phyloP scores from a whole-genome alignment of 1,140 invertebrate species.

The Hetaerina americana region DNA sequence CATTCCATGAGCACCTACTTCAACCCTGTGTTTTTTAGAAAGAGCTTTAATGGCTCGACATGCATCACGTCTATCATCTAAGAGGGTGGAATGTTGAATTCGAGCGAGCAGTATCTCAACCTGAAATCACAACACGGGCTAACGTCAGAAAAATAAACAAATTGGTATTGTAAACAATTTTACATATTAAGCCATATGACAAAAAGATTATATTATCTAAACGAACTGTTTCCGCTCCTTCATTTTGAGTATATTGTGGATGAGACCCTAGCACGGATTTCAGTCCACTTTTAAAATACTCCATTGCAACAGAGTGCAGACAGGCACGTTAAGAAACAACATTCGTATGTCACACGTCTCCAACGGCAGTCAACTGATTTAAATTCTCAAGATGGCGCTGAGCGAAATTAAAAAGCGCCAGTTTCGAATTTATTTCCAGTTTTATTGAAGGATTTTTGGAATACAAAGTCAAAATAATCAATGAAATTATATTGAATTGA shows the following conservation, averaged over 20 bases:
- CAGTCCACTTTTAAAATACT: slow-evolving; percentile 73
- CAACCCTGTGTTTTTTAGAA: slow-evolving; percentile 82
- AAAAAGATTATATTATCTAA: slow-evolving; percentile 1
- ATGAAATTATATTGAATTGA: too few species aligned
- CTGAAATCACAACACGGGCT: slow-evolving; percentile 10
- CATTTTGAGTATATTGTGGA: slow-evolving; percentile 54
- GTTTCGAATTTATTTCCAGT: too few species aligned
- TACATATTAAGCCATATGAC: neutral
- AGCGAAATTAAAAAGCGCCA: too few species aligned
- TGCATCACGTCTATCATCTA: slow-evolving; percentile 92
- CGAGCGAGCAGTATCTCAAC: slow-evolving; percentile 87
- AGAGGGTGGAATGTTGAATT: slow-evolving; percentile 76
- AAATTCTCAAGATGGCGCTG: too few species aligned
- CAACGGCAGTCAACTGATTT: neutral
- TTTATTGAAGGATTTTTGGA: too few species aligned
- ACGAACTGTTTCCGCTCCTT: slow-evolving; percentile 71
- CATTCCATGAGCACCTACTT: slow-evolving; percentile 94
- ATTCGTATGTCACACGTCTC: neutral
- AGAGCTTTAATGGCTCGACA: slow-evolving; percentile 88
- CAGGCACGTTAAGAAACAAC: neutral
- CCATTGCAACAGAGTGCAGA: slow-evolving; percentile 56
- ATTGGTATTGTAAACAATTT: slow-evolving; percentile 14
- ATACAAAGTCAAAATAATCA: too few species aligned
- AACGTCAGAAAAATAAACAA: slow-evolving; percentile 7
- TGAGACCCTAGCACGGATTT: slow-evolving; percentile 79